Evolutionary conservation across 1,140 invertebrate genomes (phyloP).

Genomic region (Eciton burchellii): DNA sequence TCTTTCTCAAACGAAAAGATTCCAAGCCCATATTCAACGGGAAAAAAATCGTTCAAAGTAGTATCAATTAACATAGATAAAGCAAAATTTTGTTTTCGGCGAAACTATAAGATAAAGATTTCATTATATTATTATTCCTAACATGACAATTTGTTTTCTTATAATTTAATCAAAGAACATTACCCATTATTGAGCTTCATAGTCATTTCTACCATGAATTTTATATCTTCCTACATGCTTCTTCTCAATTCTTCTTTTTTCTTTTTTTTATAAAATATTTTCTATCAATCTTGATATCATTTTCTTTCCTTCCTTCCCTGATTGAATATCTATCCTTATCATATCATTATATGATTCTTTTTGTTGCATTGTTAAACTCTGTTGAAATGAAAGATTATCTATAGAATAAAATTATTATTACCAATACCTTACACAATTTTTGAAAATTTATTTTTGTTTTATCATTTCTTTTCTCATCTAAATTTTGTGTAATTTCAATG

Average conservation of each 20-base stretch:
- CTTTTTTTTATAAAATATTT: conserved; percentile 33
- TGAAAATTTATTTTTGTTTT: background rate
- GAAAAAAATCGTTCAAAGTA: conserved; percentile 71
- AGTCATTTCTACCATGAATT: conserved; percentile 40
- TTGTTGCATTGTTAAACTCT: conserved; percentile 65
- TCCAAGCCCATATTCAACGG: conserved; percentile 81
- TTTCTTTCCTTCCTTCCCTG: too few species aligned
- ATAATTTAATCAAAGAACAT: conserved; percentile 12
- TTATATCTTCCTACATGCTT: conserved; percentile 73
- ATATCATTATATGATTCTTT: conserved; percentile 64
- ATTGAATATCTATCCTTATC: conserved; percentile 66
- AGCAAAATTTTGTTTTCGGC: conserved; percentile 75
- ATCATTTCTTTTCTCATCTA: too few species aligned
- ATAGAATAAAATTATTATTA: background rate
- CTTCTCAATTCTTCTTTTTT: conserved; percentile 50
- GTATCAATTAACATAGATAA: conserved; percentile 84
- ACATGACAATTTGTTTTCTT: background rate
- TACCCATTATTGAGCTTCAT: conserved; percentile 62
- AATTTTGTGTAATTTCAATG: too few species aligned
- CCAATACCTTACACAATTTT: background rate
- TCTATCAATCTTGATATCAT: conserved; percentile 70
- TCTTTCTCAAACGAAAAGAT: conserved; percentile 86
- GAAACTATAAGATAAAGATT: conserved; percentile 67
- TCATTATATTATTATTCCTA: conserved; percentile 2
- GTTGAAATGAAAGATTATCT: background rate